Percentiles rank a stretch among this genome's conserved stretches.
Evolutionary conservation across 2,797 vertebrate genomes (phyloP).

Genomic region (Lacerta viridis): DNA sequence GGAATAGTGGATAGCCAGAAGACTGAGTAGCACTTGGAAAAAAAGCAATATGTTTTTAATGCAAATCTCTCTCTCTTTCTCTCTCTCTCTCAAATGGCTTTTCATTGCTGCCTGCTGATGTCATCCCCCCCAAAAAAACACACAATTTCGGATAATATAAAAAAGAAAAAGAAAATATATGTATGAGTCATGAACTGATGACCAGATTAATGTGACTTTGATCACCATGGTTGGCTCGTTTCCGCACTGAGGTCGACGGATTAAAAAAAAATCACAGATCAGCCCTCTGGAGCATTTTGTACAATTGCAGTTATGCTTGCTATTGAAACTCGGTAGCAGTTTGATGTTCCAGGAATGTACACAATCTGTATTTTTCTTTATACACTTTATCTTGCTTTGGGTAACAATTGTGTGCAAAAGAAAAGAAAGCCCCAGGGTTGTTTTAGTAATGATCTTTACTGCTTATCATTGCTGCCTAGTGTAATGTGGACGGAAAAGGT

Average conservation of each 20-base stretch:
- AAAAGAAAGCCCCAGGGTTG: constrained; percentile 24
- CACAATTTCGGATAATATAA: not conserved
- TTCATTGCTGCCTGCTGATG: not conserved
- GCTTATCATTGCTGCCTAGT: constrained; percentile 26
- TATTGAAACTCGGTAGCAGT: not conserved
- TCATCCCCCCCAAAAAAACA: not conserved
- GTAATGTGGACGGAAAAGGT: constrained; percentile 46
- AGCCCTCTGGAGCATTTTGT: constrained; percentile 14
- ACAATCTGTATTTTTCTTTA: constrained; percentile 33
- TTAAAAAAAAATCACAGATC: constrained; percentile 29
- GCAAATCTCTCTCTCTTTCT: not conserved
- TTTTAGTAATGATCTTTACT: constrained; percentile 20
- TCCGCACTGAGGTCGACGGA: not conserved
- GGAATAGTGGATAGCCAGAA: not conserved
- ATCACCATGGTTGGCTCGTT: not conserved
- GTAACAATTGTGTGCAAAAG: constrained; percentile 34
- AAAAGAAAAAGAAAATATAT: not conserved
- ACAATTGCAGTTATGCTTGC: constrained; percentile 1
- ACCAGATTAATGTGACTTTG: constrained; percentile 7
- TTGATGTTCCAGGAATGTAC: constrained; percentile 30
- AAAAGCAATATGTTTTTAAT: not conserved
- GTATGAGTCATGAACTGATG: constrained; percentile 12
- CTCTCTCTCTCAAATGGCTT: not conserved
- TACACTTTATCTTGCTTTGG: constrained; percentile 24
- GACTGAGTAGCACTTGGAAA: not conserved